Percentiles rank a stretch among this genome's conserved stretches.
Conservation (phyloP, 2,797 vertebrate genomes). For the Columba guinea region DNA sequence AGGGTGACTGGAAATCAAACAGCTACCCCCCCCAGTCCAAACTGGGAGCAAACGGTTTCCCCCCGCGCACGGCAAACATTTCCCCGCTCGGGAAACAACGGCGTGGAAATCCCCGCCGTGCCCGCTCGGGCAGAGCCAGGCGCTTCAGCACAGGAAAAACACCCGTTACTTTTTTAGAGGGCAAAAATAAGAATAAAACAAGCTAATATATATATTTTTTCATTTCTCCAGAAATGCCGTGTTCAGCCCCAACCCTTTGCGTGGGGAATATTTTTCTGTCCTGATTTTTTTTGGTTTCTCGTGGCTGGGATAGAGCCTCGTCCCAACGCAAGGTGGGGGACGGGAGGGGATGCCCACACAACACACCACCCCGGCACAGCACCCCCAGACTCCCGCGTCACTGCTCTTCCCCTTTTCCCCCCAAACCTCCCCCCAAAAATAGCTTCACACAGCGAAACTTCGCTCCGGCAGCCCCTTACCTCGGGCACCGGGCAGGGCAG, state of each 20-base stretch:
- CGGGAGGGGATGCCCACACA: not conserved
- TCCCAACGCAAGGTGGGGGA: not conserved
- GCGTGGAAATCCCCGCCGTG: not conserved
- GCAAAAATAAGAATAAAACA: not conserved
- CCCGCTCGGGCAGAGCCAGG: not conserved
- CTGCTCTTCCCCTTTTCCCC: not conserved
- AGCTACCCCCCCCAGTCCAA: not conserved
- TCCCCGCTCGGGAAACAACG: not conserved
- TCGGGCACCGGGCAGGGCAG: slow-evolving; percentile 39
- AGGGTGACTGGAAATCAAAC: not conserved
- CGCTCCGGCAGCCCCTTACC: slow-evolving; percentile 44
- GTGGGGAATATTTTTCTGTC: not conserved
- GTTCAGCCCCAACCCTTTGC: not conserved
- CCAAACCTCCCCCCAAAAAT: not conserved
- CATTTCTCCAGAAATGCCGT: not conserved
- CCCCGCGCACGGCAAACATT: not conserved
- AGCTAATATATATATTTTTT: not conserved
- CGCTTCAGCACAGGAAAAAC: not conserved
- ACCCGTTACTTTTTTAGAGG: not conserved
- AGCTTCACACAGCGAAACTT: not conserved
- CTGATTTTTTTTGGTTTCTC: no score
- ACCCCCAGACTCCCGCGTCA: fast-evolving
- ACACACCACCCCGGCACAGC: not conserved
- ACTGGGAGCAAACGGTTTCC: not conserved
- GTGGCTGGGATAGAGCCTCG: not conserved